phyloP scores from a whole-genome alignment of 2,797 vertebrate species.

The Nothura maculosa region DNA sequence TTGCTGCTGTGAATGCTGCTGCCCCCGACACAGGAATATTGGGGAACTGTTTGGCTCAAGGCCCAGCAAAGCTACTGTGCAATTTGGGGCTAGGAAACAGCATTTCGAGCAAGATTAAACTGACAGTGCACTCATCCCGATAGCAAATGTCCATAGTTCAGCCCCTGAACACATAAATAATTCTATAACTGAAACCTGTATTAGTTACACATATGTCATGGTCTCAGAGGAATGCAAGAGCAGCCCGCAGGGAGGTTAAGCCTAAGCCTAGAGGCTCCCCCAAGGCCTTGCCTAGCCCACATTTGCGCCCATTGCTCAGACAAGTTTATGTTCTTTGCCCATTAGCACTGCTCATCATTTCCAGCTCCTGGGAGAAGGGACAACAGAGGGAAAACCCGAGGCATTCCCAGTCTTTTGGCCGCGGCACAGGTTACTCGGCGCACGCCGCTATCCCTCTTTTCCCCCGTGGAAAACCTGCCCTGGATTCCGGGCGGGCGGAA shows the following conservation, averaged over 20 bases:
- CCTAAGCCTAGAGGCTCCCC: neutral
- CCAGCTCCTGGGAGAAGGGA: neutral
- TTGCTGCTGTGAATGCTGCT: neutral
- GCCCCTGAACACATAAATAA: accelerated
- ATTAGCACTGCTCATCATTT: neutral
- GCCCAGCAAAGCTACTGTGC: neutral
- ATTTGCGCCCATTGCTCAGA: neutral
- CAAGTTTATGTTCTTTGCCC: neutral
- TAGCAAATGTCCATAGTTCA: accelerated
- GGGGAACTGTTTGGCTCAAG: neutral
- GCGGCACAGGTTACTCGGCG: neutral
- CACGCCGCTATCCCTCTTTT: accelerated
- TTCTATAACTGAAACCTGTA: neutral
- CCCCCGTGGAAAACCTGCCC: neutral
- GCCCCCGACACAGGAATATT: neutral
- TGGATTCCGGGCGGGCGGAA: neutral
- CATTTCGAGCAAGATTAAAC: accelerated
- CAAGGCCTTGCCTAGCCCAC: neutral
- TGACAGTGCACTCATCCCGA: too few species aligned
- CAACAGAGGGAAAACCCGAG: neutral
- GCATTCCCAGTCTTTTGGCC: neutral
- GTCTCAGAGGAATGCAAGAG: neutral
- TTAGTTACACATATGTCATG: accelerated
- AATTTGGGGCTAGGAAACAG: neutral
- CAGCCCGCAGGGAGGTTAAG: neutral